Percentiles rank a stretch among this genome's conserved stretches.
phyloP scores from a whole-genome alignment of 2,113 vertebrate genomes.

The Excalfactoria chinensis region DNA sequence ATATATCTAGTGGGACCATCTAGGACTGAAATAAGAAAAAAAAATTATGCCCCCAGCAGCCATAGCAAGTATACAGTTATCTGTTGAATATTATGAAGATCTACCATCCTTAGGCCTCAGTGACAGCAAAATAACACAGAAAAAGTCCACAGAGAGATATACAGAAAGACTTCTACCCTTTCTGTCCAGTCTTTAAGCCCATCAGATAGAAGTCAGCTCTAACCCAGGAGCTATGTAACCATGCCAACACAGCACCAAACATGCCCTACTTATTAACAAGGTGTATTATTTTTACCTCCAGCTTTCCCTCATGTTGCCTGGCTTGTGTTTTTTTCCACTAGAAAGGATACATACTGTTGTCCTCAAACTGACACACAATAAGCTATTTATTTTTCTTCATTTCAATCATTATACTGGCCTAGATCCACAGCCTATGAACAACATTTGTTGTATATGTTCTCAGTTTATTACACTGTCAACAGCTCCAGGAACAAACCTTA shows the following conservation, averaged over 20 bases:
- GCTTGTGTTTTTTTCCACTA: background rate
- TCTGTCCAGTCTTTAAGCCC: background rate
- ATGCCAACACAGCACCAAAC: background rate
- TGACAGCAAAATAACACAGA: background rate
- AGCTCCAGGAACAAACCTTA: background rate
- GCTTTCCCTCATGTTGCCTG: background rate
- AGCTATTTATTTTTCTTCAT: background rate
- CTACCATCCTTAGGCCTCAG: background rate
- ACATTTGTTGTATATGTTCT: background rate
- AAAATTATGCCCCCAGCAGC: background rate
- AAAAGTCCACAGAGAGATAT: background rate
- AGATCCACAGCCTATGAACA: background rate
- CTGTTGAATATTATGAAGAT: background rate
- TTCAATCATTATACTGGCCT: background rate
- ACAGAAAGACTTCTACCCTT: background rate
- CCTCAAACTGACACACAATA: background rate
- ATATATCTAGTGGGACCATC: background rate
- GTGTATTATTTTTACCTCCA: background rate
- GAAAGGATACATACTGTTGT: rapidly evolving
- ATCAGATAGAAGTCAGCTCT: background rate
- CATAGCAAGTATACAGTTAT: background rate
- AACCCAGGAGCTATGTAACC: background rate
- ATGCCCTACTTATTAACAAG: background rate
- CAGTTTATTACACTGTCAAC: background rate
- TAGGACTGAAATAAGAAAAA: background rate